Conservation (phyloP, 2,113 vertebrate genomes). For the Ovibos moschatus region DNA sequence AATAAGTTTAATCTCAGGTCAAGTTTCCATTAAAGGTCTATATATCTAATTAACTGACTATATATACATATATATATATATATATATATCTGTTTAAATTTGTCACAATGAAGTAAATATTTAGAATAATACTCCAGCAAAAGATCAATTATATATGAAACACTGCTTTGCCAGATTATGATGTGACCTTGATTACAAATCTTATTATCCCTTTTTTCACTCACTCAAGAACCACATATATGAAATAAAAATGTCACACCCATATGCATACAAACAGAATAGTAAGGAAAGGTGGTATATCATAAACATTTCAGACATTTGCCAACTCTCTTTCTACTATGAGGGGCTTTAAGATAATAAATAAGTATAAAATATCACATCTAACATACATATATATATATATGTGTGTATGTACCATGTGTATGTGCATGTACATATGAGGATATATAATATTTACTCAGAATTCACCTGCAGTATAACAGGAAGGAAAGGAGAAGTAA, state of each 20-base stretch:
- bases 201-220: neutral
- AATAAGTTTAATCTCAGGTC: neutral
- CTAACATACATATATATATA: neutral
- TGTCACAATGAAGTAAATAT: neutral
- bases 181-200: neutral
- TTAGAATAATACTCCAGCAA: neutral
- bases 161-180: neutral
- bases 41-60: neutral
- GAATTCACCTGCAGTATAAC: neutral
- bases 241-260: neutral
- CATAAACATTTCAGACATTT: neutral
- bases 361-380: neutral
- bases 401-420: neutral
- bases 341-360: neutral
- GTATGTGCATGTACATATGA: neutral
- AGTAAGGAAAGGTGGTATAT: neutral
- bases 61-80: neutral
- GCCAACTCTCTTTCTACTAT: neutral
- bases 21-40: neutral
- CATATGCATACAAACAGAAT: neutral
- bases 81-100: neutral
- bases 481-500: neutral
- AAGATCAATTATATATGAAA: neutral
- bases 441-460: neutral
- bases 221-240: neutral